Conservation (phyloP, 37 sponge, comb jelly and placozoan species). For the Spongilla lacustris region DNA sequence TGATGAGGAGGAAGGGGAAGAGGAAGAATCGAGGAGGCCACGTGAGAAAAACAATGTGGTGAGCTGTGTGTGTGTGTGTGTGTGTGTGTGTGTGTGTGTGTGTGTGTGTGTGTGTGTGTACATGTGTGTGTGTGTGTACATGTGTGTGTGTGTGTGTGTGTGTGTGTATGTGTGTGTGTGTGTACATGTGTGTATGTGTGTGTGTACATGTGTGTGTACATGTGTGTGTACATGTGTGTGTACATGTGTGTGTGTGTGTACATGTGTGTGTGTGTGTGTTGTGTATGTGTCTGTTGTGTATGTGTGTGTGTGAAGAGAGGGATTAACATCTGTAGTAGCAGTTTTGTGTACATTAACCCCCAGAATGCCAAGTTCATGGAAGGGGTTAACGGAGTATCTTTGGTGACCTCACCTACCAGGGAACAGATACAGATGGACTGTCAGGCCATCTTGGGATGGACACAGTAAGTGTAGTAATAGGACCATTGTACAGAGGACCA, state of each 20-base stretch:
- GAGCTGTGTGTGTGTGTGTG: neutral
- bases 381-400: slow-evolving; percentile 24
- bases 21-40: slow-evolving; percentile 20
- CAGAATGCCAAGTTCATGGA: slow-evolving; percentile 69
- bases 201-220: neutral
- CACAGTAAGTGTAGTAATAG: slow-evolving; percentile 58
- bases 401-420: slow-evolving; percentile 48
- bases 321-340: no score
- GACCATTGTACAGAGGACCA: no score
- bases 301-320: neutral
- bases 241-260: neutral
- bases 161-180: no score
- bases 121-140: slow-evolving; percentile 25
- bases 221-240: neutral
- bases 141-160: slow-evolving; percentile 20
- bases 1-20: slow-evolving; percentile 41
- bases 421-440: slow-evolving; percentile 69
- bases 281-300: neutral
- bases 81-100: slow-evolving; percentile 4
- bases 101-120: slow-evolving; percentile 4
- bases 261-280: neutral
- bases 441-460: slow-evolving; percentile 73
- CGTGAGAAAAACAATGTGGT: slow-evolving; percentile 51
- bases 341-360: neutral
- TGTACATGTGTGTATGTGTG: neutral